Evolutionary conservation across 2,888 invertebrate genomes (phyloP).

Genomic region (Helobdella robusta): DNA sequence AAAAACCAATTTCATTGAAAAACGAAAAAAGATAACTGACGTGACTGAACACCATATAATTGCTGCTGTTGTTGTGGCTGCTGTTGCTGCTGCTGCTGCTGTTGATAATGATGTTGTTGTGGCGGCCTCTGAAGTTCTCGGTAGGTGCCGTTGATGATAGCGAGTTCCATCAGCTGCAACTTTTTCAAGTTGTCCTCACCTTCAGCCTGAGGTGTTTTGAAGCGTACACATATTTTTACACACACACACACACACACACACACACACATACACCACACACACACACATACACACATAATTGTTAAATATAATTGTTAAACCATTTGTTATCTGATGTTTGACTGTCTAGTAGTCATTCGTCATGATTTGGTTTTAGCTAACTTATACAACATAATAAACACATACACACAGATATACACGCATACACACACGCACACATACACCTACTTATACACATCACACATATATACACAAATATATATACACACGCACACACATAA

Average conservation of each 20-base stretch:
- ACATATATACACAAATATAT: neutral
- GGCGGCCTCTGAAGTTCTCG: constrained; percentile 37
- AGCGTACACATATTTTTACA: neutral
- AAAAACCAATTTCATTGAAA: neutral
- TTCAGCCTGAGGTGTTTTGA: constrained; percentile 70
- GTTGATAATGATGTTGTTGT: constrained; percentile 13
- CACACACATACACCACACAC: neutral
- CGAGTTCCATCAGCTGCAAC: constrained; percentile 97
- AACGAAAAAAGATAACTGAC: neutral
- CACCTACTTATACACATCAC: neutral
- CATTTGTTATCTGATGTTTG: too few relatives aligned
- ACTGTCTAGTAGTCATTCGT: too few relatives aligned
- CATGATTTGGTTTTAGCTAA: too few relatives aligned
- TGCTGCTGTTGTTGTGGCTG: too few relatives aligned
- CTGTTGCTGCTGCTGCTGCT: too few relatives aligned
- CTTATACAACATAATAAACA: too few relatives aligned
- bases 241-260: neutral
- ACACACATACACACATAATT: too few relatives aligned
- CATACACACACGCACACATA: neutral
- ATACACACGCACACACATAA: neutral
- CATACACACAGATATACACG: neutral
- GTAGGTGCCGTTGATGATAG: constrained; percentile 99
- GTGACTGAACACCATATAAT: constrained; percentile 5
- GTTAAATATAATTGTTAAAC: too few relatives aligned
- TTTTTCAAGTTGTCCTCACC: constrained; percentile 99